phyloP scores from a whole-genome alignment of 2,797 vertebrate species.

The Onychomys torridus region DNA sequence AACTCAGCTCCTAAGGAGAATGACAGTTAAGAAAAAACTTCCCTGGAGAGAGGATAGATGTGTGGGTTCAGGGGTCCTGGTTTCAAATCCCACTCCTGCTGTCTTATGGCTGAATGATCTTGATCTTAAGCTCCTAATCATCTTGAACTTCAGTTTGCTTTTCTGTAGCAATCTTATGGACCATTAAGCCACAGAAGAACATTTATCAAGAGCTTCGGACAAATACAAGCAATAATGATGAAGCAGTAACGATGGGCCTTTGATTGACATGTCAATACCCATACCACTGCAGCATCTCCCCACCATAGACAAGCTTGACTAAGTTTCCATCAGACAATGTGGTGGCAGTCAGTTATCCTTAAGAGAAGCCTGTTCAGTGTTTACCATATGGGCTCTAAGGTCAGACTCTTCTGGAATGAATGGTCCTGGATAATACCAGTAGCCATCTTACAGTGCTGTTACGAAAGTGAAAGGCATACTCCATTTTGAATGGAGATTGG shows the following conservation, averaged over 20 bases:
- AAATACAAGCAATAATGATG: neutral
- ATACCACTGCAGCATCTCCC: neutral
- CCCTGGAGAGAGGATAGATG: neutral
- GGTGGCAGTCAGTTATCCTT: accelerated
- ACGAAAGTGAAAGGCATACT: neutral
- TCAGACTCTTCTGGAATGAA: neutral
- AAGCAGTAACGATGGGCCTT: neutral
- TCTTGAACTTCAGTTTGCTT: neutral
- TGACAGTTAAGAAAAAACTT: neutral
- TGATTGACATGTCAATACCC: neutral
- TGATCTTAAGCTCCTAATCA: neutral
- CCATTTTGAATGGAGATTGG: neutral
- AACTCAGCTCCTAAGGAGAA: neutral
- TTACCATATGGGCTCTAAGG: neutral
- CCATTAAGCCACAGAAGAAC: neutral
- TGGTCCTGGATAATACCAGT: neutral
- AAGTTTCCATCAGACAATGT: neutral
- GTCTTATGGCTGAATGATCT: neutral
- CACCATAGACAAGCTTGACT: neutral
- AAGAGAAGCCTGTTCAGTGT: accelerated
- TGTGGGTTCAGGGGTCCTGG: neutral
- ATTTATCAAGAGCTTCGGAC: neutral
- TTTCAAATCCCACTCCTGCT: neutral
- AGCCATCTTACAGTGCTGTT: neutral
- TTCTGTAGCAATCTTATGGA: neutral